A percentile compares a stretch with the other conserved stretches of the same genome.
Conservation (phyloP, 2,113 vertebrate species). For the Triplophysa tibetana region DNA sequence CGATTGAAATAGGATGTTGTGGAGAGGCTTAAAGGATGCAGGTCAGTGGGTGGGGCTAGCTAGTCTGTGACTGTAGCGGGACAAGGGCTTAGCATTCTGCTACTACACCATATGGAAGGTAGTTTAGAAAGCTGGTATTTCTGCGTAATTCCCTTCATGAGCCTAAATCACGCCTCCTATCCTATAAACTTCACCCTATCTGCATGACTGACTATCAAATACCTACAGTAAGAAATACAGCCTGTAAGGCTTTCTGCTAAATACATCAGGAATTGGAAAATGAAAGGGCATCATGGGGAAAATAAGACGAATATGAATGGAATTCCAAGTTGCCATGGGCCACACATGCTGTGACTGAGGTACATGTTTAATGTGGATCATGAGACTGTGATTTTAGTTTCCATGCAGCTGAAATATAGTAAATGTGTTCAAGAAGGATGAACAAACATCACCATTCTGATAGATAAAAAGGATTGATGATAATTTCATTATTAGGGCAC, state of each 20-base stretch:
- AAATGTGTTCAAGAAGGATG: background rate
- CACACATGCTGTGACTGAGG: constrained; percentile 18
- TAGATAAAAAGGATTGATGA: too few relatives aligned
- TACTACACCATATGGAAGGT: constrained; percentile 21
- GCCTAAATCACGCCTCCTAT: background rate
- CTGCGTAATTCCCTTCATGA: background rate
- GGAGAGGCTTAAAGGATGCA: constrained; percentile 60
- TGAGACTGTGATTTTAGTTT: constrained; percentile 28
- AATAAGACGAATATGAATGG: constrained; percentile 27
- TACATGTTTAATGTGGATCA: constrained; percentile 41
- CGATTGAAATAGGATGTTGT: constrained; percentile 42
- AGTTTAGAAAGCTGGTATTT: constrained; percentile 26
- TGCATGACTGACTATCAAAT: background rate
- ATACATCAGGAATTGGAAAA: constrained; percentile 29
- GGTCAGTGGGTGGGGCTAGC: constrained; percentile 49
- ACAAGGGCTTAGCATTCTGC: constrained; percentile 1
- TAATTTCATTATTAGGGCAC: too few relatives aligned
- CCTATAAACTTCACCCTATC: background rate
- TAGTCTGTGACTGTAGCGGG: constrained; percentile 23
- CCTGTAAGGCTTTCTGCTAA: constrained; percentile 5
- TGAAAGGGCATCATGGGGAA: background rate
- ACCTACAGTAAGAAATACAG: constrained; percentile 9
- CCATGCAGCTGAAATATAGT: background rate
- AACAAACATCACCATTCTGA: too few relatives aligned
- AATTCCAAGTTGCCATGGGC: constrained; percentile 50